phyloP scores from a whole-genome alignment of 2,888 invertebrate genomes.

The Coelopa pilipes region DNA sequence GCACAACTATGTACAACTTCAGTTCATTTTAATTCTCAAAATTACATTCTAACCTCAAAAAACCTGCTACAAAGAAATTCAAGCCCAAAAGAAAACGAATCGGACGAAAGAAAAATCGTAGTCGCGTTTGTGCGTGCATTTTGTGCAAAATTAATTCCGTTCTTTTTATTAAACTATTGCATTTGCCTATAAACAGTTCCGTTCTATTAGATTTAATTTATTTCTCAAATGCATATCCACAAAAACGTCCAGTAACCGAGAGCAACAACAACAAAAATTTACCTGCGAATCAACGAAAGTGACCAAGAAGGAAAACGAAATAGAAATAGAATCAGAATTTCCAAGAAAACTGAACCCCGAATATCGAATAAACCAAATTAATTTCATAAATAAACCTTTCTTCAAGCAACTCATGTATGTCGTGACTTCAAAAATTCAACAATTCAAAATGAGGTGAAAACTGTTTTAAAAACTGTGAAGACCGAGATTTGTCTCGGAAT shows the following conservation, averaged over 20 bases:
- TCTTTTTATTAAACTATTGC: conserved; percentile 21
- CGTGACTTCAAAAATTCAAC: background rate
- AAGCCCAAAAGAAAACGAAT: conserved; percentile 3
- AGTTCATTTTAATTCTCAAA: conserved; percentile 32
- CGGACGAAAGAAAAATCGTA: conserved; percentile 24
- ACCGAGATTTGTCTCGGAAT: conserved; percentile 16
- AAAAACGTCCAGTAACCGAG: conserved; percentile 47
- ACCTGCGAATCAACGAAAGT: conserved; percentile 46
- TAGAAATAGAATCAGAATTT: conserved; percentile 38
- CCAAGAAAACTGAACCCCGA: conserved; percentile 43
- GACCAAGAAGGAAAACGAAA: conserved; percentile 40
- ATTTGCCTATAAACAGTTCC: conserved; percentile 43
- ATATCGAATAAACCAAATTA: background rate
- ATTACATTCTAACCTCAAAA: conserved; percentile 35
- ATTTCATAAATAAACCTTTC: background rate
- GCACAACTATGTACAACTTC: conserved; percentile 30
- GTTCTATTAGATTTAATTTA: conserved; percentile 47
- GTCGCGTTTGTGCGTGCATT: conserved; percentile 40
- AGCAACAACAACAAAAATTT: conserved; percentile 44
- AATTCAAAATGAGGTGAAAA: conserved; percentile 27
- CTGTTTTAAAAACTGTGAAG: conserved; percentile 13
- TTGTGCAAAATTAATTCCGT: conserved; percentile 25
- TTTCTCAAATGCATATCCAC: conserved; percentile 49
- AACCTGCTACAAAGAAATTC: conserved; percentile 28
- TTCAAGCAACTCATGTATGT: background rate